A percentile compares a stretch with the other conserved stretches of the same genome.
phyloP scores from a whole-genome alignment of 1,140 invertebrate genomes.

The Luehdorfia chinensis region DNA sequence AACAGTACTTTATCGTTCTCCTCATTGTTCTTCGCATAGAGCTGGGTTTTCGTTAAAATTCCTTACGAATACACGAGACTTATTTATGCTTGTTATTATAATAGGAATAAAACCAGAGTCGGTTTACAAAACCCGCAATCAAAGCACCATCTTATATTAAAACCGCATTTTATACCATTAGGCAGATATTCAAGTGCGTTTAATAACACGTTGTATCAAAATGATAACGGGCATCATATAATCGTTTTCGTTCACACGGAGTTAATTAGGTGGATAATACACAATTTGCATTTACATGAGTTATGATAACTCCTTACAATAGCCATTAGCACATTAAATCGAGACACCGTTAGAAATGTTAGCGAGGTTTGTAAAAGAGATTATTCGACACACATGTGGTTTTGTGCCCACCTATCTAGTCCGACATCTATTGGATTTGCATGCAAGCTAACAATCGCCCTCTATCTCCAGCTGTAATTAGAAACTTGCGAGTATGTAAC shows the following conservation, averaged over 20 bases:
- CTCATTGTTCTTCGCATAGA: too few relatives aligned
- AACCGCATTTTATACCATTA: slow-evolving; percentile 18
- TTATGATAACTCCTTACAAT: slow-evolving; percentile 11
- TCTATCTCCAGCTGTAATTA: slow-evolving; percentile 62
- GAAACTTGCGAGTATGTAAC: slow-evolving; percentile 57
- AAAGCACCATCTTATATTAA: slow-evolving; percentile 9
- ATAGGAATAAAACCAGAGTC: slow-evolving; percentile 5
- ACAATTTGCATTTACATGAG: slow-evolving; percentile 10
- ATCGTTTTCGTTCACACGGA: slow-evolving; percentile 29
- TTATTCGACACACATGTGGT: slow-evolving; percentile 5
- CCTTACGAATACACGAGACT: too few relatives aligned
- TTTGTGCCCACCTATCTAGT: slow-evolving; percentile 40
- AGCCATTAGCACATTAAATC: slow-evolving; percentile 13
- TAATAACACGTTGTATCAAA: slow-evolving; percentile 18
- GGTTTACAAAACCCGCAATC: slow-evolving; percentile 11
- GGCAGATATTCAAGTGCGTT: slow-evolving; percentile 17
- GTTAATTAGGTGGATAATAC: slow-evolving; percentile 23
- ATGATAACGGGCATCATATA: slow-evolving; percentile 18
- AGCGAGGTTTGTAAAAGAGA: not conserved
- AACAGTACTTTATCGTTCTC: too few relatives aligned
- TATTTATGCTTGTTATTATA: too few relatives aligned
- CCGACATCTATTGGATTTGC: slow-evolving; percentile 56
- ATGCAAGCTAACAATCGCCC: slow-evolving; percentile 58
- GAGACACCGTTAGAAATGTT: slow-evolving; percentile 1
- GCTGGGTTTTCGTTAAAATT: too few relatives aligned